These are phyloP conservation scores for Patella depressa DNA, from an alignment of 2,888 invertebrate species.

Conservation along the genomic window DNA sequence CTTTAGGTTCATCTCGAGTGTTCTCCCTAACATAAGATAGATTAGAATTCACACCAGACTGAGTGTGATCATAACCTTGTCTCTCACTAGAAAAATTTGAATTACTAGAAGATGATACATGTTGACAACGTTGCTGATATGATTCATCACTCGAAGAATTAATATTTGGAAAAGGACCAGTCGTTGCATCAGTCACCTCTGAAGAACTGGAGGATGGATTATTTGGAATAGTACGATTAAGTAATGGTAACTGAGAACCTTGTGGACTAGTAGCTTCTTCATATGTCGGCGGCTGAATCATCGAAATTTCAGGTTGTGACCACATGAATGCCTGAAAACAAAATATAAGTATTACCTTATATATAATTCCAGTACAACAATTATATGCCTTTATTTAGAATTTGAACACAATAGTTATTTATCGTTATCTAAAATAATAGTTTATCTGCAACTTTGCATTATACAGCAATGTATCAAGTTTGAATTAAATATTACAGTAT, in stretches of 20 bases:
- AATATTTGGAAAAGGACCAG: background rate
- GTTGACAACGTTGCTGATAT: background rate
- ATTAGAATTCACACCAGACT: too few species aligned
- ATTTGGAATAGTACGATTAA: constrained; percentile 6
- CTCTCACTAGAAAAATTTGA: constrained; percentile 10
- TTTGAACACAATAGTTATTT: too few species aligned
- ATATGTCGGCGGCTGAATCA: constrained; percentile 38
- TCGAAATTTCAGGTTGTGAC: constrained; percentile 23
- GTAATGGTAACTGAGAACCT: constrained; percentile 16
- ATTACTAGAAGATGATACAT: constrained; percentile 1
- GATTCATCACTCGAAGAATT: constrained; percentile 17
- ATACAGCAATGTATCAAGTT: too few species aligned
- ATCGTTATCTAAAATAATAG: too few species aligned
- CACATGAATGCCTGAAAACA: constrained; percentile 30
- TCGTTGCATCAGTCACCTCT: background rate
- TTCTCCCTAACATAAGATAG: too few species aligned
- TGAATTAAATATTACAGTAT: too few species aligned
- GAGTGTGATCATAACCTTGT: background rate
- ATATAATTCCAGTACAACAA: too few species aligned
- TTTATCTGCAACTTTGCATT: too few species aligned
- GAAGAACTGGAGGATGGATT: constrained; percentile 16
- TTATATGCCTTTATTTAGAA: too few species aligned
- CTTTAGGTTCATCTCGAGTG: constrained; percentile 11
- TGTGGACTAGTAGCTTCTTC: constrained; percentile 34
- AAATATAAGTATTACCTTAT: background rate